A percentile compares a stretch with the other conserved stretches of the same genome.
phyloP scores from a whole-genome alignment of 2,888 invertebrate species.

The Ephialtes manifestator region DNA sequence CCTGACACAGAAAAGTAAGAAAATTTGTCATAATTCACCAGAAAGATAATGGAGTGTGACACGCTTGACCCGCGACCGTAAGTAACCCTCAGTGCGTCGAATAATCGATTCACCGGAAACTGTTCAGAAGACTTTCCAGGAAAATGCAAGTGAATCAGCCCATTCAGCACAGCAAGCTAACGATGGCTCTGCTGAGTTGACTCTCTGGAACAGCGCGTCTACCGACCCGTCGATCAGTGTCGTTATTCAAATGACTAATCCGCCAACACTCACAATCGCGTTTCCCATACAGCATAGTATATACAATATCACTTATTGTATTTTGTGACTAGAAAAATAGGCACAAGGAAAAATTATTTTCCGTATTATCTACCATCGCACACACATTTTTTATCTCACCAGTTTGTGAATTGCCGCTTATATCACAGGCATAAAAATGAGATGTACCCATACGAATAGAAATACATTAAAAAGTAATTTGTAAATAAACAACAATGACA shows the following conservation, averaged over 20 bases:
- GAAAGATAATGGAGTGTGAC: background rate
- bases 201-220: conserved; percentile 6
- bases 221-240: conserved; percentile 42
- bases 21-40: conserved; percentile 19
- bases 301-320: conserved; percentile 22
- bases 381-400: background rate
- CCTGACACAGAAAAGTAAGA: conserved; percentile 1
- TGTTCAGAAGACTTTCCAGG: conserved; percentile 26
- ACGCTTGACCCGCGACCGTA: conserved; percentile 34
- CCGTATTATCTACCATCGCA: background rate
- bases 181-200: background rate
- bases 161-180: background rate
- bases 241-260: conserved; percentile 53
- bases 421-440: background rate
- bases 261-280: background rate
- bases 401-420: background rate
- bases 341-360: conserved; percentile 26
- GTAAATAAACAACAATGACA: background rate
- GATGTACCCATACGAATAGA: no score
- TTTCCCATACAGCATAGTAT: background rate
- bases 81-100: conserved; percentile 29
- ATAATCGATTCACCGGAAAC: conserved; percentile 47
- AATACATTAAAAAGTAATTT: background rate
- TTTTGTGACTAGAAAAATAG: background rate
- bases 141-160: conserved; percentile 49